Base-by-base conservation (phyloP, 2,888 invertebrate genomes). In the Drosophila sordidapex region DNA sequence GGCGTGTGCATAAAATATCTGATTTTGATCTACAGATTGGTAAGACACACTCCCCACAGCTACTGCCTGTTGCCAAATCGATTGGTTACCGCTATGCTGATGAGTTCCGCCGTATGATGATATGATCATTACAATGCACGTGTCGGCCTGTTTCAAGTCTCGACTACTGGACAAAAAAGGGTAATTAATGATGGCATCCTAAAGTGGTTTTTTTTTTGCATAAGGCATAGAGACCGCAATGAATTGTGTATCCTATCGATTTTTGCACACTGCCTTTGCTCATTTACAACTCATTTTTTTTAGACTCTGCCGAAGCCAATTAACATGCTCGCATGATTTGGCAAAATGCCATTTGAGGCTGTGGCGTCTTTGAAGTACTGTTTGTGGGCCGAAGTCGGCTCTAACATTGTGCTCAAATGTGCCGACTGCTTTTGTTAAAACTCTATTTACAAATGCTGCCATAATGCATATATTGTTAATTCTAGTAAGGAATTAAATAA, bases 221-320 rank as follows among this genome's bases (percentile, higher is more conserved):
- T 82, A 72, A 48, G 25, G 35, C 51, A 53, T 63, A 10, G 46
- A 69, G 70, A 76, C 82, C 79, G 74, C 82, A 84, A 81, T 70
- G 75, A 74, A 79, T 77, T 82, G 61, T 64, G 29, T 33, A 35
- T 67, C 33, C 69, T 65, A 60, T 52, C 53, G 46, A 72, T 74
- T 63, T 81, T 60, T 66, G 74, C 80, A 54, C 68, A 65, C 62
- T 70, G 70, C 76, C 71, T 79, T 78, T 70, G 81, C 83, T 87
- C 87, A 87, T 87, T 89, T 87, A 89, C 87, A 87, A 87, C 89
- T 89, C 84, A 89, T 87, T 87, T 87, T 66, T 87, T 87, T 69
- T 46, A 76, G 84, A 79, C 81, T 79, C 74, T 81, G 73, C 67
- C 72, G 79, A 81, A 84, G 76, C 81, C 74, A 87, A 87, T 89